Percentiles rank a stretch among this genome's conserved stretches.
phyloP scores from a whole-genome alignment of 2,888 invertebrate species.

The Hedychridium roseum region DNA sequence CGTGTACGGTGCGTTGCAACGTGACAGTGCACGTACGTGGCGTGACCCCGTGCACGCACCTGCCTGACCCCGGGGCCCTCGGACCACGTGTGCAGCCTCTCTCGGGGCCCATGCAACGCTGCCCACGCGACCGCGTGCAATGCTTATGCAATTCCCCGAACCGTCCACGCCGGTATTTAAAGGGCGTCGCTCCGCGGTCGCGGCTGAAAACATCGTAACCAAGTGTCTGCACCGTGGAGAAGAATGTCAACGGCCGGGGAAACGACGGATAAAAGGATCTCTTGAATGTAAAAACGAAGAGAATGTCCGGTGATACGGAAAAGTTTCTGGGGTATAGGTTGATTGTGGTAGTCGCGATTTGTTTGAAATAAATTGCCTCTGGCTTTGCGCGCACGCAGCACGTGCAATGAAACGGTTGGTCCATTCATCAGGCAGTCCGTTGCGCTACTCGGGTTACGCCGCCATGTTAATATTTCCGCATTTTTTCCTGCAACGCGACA shows the following conservation, averaged over 20 bases:
- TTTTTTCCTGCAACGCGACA: slow-evolving; percentile 38
- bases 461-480: slow-evolving; percentile 42
- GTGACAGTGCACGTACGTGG: slow-evolving; percentile 45
- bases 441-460: slow-evolving; percentile 46
- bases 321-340: no score
- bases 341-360: slow-evolving; percentile 12
- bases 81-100: slow-evolving; percentile 34
- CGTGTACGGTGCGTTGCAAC: slow-evolving; percentile 28
- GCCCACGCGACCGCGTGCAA: slow-evolving; percentile 46
- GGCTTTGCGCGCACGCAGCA: slow-evolving; percentile 14
- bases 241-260: background rate
- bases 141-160: slow-evolving; percentile 47
- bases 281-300: background rate
- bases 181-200: slow-evolving; percentile 21
- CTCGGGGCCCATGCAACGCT: slow-evolving; percentile 11
- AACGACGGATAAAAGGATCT: background rate
- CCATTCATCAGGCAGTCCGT: slow-evolving; percentile 33
- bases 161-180: slow-evolving; percentile 24
- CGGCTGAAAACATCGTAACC: slow-evolving; percentile 18
- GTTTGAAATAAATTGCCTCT: slow-evolving; percentile 28
- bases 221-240: background rate
- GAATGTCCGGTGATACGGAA: no score
- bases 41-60: slow-evolving; percentile 56
- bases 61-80: slow-evolving; percentile 55
- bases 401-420: slow-evolving; percentile 25